Evolutionary conservation across 2,888 invertebrate species (phyloP).

Genomic region (Drosophila putrida): DNA sequence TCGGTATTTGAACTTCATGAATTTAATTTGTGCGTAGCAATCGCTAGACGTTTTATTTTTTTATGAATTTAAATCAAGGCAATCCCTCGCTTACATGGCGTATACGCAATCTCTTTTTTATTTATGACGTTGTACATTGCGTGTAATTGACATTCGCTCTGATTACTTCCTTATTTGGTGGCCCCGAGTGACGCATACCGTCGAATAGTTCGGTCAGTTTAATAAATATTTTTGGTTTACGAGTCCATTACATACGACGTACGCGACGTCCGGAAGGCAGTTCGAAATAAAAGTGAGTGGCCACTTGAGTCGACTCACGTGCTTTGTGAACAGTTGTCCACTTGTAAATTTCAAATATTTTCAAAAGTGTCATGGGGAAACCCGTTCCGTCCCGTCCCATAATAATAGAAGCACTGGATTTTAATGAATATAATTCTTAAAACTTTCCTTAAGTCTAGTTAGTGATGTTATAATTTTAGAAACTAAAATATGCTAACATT

Average conservation of each 20-base stretch:
- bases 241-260: not conserved
- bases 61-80: slow-evolving; percentile 55
- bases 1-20: slow-evolving; percentile 65
- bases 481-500: too few relatives aligned
- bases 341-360: not conserved
- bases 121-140: slow-evolving; percentile 52
- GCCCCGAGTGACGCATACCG: slow-evolving; percentile 33
- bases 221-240: not conserved
- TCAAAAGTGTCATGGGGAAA: too few relatives aligned
- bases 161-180: slow-evolving; percentile 73
- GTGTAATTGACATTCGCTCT: slow-evolving; percentile 74
- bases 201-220: slow-evolving; percentile 12
- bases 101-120: slow-evolving; percentile 62
- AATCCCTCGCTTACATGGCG: slow-evolving; percentile 64
- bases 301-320: slow-evolving; percentile 11
- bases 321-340: not conserved
- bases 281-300: not conserved
- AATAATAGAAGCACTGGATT: too few relatives aligned
- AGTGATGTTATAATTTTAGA: too few relatives aligned
- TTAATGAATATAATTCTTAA: too few relatives aligned
- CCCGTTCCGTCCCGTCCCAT: too few relatives aligned
- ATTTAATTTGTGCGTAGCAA: slow-evolving; percentile 67
- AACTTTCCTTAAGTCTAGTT: too few relatives aligned
- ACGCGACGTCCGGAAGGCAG: not conserved
- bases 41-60: slow-evolving; percentile 37